Base-by-base conservation (phyloP, 2,888 invertebrate genomes). In the Ditula angustiorana region DNA sequence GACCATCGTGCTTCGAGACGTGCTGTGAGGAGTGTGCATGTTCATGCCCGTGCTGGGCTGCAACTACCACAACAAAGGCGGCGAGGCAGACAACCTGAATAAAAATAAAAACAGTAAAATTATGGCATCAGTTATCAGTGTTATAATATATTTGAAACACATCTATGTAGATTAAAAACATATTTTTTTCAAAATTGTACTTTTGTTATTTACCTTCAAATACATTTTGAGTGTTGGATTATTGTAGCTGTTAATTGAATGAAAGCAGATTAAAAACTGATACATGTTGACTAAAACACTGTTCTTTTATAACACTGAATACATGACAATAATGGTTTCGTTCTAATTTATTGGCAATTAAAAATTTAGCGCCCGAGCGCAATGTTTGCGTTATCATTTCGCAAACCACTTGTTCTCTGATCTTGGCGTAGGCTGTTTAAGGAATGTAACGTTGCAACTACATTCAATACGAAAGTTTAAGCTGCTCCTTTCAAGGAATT, bases 11-110 rank as follows among this genome's bases (percentile, higher is more conserved):
- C 72, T 75, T 30, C 60, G 74, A 52, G 76, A 75, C 65, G 60
- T 66, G 68, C 58, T 70, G 70, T 10, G 70, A 70, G 0, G 81
- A 80, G 37, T 68, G 75, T 11, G 74, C 75, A 82, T 74, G 73
- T 0, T 67, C 69, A 1, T 74, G 61, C 7, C 69, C 65, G 3
- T 69, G 71, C 13, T 62, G 68, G 35, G 69, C 70, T 21, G 69
- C 65, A 74, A 69, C 67, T 10, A 61, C 23, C 8, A 68, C 70
- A 10, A 69, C 23, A n/a, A 23, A 1, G 4, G 46, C 11, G 10
- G 5, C 46, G n/a, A 46, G n/a, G 11, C 46, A 46, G 11, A 5
- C 23, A 7, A 24, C 23, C 46, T 46, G 41, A n/a, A n/a, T n/a
- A n/a, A n/a, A n/a, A n/a, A n/a, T n/a, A n/a, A n/a, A n/a, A n/a